Conservation (phyloP, 2,888 invertebrate genomes). For the Penaeus monodon region DNA sequence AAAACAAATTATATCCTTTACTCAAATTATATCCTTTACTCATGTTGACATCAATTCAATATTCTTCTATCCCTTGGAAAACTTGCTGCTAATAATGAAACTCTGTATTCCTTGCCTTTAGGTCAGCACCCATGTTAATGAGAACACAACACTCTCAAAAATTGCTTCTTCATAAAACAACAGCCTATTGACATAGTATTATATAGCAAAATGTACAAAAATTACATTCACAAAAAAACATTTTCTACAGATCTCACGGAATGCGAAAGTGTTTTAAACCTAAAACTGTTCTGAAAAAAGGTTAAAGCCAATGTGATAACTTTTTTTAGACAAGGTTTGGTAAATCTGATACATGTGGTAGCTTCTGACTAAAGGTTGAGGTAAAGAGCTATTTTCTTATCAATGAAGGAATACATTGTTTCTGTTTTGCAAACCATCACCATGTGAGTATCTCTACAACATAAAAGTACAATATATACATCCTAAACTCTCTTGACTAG, state of each 20-base stretch:
- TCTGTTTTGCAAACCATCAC: slow-evolving; percentile 24
- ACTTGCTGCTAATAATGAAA: neutral
- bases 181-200: neutral
- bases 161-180: slow-evolving; percentile 14
- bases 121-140: neutral
- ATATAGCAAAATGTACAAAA: slow-evolving; percentile 40
- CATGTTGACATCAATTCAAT: too few relatives aligned
- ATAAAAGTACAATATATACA: slow-evolving; percentile 43
- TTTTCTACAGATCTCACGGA: slow-evolving; percentile 39
- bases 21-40: too few relatives aligned
- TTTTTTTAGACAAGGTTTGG: too few relatives aligned
- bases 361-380: slow-evolving; percentile 1
- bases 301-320: neutral
- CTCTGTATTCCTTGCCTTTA: neutral
- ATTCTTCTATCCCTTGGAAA: too few relatives aligned
- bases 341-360: neutral
- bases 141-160: neutral
- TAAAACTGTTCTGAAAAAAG: slow-evolving; percentile 3
- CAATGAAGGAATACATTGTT: slow-evolving; percentile 1
- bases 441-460: slow-evolving; percentile 16
- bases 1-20: too few relatives aligned
- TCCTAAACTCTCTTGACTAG: slow-evolving; percentile 51
- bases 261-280: slow-evolving; percentile 43
- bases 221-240: slow-evolving; percentile 29
- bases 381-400: slow-evolving; percentile 14